These are phyloP conservation scores for Luehdorfia chinensis DNA, from an alignment of 1,140 invertebrate species.

Conservation along the genomic window DNA sequence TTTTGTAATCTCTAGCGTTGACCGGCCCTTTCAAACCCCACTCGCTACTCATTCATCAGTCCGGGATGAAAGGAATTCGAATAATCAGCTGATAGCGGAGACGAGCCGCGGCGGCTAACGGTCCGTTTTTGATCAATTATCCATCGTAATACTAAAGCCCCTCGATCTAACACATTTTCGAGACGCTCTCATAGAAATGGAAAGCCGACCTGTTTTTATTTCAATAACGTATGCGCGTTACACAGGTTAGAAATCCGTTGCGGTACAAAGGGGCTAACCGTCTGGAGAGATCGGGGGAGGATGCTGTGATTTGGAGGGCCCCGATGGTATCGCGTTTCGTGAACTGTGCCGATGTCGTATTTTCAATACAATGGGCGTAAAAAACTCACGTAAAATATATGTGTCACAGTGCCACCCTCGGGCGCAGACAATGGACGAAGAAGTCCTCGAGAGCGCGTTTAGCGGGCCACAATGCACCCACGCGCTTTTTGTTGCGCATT, in stretches of 20 bases:
- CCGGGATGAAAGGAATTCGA: conserved; percentile 55
- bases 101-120: conserved; percentile 41
- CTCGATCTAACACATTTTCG: conserved; percentile 48
- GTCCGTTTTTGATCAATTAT: conserved; percentile 57
- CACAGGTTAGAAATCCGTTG: conserved; percentile 36
- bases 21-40: conserved; percentile 51
- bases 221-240: conserved; percentile 43
- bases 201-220: conserved; percentile 66
- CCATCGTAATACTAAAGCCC: conserved; percentile 35
- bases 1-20: conserved; percentile 59
- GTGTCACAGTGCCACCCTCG: conserved; percentile 73
- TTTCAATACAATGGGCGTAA: conserved; percentile 73
- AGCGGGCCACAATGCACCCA: conserved; percentile 63
- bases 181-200: conserved; percentile 56
- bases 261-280: conserved; percentile 32
- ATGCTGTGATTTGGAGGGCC: conserved; percentile 44
- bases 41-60: conserved; percentile 54
- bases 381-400: conserved; percentile 72
- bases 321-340: conserved; percentile 67
- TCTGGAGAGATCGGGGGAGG: conserved; percentile 47
- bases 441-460: conserved; percentile 49
- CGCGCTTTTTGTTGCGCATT: conserved; percentile 52
- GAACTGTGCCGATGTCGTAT: conserved; percentile 68
- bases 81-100: conserved; percentile 62
- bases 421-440: conserved; percentile 70